phyloP scores from a whole-genome alignment of 2,888 invertebrate genomes.

The Tachina grossa region DNA sequence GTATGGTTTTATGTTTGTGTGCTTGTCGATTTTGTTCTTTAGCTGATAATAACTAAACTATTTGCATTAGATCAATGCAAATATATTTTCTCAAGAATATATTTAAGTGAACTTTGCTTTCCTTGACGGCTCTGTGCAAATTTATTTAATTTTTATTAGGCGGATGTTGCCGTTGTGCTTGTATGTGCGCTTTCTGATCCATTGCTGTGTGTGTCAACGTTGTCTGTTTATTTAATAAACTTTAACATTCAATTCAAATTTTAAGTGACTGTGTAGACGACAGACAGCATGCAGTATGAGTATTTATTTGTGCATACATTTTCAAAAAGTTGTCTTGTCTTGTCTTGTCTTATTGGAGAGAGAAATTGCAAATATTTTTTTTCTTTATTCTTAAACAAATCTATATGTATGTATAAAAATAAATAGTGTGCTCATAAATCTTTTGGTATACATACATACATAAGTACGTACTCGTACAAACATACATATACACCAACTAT shows the following conservation, averaged over 20 bases:
- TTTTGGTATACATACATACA: neutral
- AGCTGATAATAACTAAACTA: too few relatives aligned
- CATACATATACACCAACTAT: neutral
- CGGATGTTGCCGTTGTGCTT: slow-evolving; percentile 25
- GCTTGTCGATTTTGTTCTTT: too few relatives aligned
- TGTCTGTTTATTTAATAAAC: slow-evolving; percentile 44
- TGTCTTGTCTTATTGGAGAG: slow-evolving; percentile 31
- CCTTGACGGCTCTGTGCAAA: slow-evolving; percentile 4
- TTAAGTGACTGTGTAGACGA: slow-evolving; percentile 42
- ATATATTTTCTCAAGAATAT: neutral
- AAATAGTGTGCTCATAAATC: neutral
- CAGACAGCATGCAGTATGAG: neutral
- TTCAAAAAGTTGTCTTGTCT: slow-evolving; percentile 11
- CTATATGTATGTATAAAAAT: neutral
- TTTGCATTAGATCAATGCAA: neutral
- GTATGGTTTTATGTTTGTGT: too few relatives aligned
- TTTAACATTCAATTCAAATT: slow-evolving; percentile 53
- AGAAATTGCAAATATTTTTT: slow-evolving; percentile 41
- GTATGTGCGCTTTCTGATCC: slow-evolving; percentile 32
- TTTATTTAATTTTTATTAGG: slow-evolving; percentile 33
- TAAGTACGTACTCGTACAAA: neutral
- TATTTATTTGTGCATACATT: slow-evolving; percentile 25
- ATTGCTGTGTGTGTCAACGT: slow-evolving; percentile 22
- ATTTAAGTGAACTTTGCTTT: neutral
- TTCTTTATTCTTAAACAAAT: slow-evolving; percentile 18